Evolutionary conservation across 2,888 invertebrate species (phyloP).

Genomic region (Volucella zonaria): DNA sequence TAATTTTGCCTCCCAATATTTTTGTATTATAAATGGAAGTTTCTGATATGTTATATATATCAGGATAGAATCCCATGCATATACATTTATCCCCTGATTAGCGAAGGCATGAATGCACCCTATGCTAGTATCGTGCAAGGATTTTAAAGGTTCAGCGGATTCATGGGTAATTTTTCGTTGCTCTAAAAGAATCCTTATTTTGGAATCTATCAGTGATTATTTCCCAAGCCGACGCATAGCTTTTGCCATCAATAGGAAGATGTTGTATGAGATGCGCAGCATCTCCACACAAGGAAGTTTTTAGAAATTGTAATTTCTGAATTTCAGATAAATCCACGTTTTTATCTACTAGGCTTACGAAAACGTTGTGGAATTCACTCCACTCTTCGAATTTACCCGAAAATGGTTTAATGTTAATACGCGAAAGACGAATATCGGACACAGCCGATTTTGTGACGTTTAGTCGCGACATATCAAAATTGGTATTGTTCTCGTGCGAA

Average conservation of each 20-base stretch:
- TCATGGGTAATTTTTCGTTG: conserved; percentile 18
- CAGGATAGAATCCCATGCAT: conserved; percentile 3
- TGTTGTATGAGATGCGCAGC: too few species aligned
- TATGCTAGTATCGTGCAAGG: conserved; percentile 25
- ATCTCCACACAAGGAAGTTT: too few species aligned
- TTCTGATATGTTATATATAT: conserved; percentile 16
- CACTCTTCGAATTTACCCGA: neutral
- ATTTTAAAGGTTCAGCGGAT: neutral
- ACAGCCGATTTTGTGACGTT: too few species aligned
- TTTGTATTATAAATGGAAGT: neutral
- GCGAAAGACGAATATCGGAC: too few species aligned
- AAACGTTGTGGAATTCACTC: too few species aligned
- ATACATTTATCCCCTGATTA: conserved; percentile 3
- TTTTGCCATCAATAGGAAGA: conserved; percentile 12
- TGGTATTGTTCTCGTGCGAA: too few species aligned
- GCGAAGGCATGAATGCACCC: conserved; percentile 24
- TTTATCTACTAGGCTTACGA: too few species aligned
- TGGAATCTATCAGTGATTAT: conserved; percentile 6
- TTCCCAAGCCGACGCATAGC: conserved; percentile 4
- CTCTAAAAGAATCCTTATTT: conserved; percentile 26
- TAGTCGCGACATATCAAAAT: too few species aligned
- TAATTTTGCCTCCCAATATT: too few species aligned
- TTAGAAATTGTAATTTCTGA: too few species aligned
- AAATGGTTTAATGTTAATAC: neutral
- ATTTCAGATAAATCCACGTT: too few species aligned